Base-by-base conservation (phyloP, 2,888 invertebrate species). In the Drosophila neonasuta region DNA sequence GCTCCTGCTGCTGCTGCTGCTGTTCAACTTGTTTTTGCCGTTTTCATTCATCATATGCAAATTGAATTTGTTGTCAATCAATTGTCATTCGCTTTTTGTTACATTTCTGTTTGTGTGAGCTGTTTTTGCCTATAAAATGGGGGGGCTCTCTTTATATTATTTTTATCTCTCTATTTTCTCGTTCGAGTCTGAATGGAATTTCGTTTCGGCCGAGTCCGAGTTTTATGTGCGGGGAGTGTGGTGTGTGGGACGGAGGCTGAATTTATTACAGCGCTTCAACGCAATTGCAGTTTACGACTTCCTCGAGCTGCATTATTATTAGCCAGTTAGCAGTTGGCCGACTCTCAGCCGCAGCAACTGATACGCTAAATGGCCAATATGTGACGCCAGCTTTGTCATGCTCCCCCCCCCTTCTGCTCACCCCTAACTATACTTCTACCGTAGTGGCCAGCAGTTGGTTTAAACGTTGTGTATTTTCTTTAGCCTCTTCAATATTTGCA, bases 351-450 rank as follows among this genome's bases (percentile, higher is more conserved):
- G 24, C 36, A 49, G 48, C 59, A 54, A 61, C 74, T 77, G 83
- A 87, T 87, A 79, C 86, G 86, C 83, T 77, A 72, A 87, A 74
- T 86, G 71, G 74, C 77, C 80, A 87, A 86, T 85, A 79, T 82
- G 71, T 84, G 82, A 82, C 73, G 85, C 70, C 71, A 64, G 81
- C 81, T 78, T 74, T 80, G 80, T 71, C 84, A 86, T 83, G 79
- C 54, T 46, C 3, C 46, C 32, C 13, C 13, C 30, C 20, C 39
- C 29, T 4, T 4, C n/a, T 30, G 6, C 6, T 24, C 24, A 4
- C 11, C 8, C 8, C 54, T 34, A 6, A 0, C 5, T 24, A 0
- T 10, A 54, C 34, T 17, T 2, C 10, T 39, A 4, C 54, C 57
- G 24, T 61, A 51, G 45, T 58, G 48, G 68, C 30, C 65, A 69